Evolutionary conservation across 2,113 vertebrate species (phyloP), one percentile per base, ranked within the genome.

Genomic region (Crotophaga sulcirostris): DNA sequence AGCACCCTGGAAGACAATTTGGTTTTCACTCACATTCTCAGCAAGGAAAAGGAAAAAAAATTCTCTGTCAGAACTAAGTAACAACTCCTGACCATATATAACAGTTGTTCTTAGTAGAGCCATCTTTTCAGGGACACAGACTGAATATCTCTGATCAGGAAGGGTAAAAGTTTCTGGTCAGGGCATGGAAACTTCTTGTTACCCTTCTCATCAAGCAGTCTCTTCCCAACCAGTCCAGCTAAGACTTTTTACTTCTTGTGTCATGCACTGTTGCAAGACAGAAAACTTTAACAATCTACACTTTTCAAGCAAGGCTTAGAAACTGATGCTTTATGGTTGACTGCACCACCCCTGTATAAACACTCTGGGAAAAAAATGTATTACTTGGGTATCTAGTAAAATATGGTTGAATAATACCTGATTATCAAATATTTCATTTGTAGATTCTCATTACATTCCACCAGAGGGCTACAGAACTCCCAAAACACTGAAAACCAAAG

Each of bases 391-490:
- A 90, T 15, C 62, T 25, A 11, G 33, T 89, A 94, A 97, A 95
- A 44, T 5, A 33, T 2, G 44, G 74, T 56, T 86, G 73, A 94
- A 56, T 60, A 95, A 83, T 44, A 91, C 79, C 40, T 38, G 40
- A 29, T 88, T 89, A 88, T 52, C 56, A 92, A 94, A 72, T 77
- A 93, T 78, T 94, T 94, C 44, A 84, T 42, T 87, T 94, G 84
- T 45, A 66, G 92, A 89, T 92, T 94, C 49, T 96, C 76, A 68
- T 94, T 72, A 84, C 21, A 87, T 56, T 97, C 84, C 87, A 97
- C 89, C 93, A 98, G 95, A 94, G 86, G 94, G 87, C 90, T 96
- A 97, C 77, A 94, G 85, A 97, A 96, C 82, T 93, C 78, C 81
- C 92, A 74, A 96, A 97, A 96, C 81, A 66, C 42, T 80, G 23